Evolutionary conservation across 2,888 invertebrate genomes (phyloP).

Genomic region (Norana najaformis): DNA sequence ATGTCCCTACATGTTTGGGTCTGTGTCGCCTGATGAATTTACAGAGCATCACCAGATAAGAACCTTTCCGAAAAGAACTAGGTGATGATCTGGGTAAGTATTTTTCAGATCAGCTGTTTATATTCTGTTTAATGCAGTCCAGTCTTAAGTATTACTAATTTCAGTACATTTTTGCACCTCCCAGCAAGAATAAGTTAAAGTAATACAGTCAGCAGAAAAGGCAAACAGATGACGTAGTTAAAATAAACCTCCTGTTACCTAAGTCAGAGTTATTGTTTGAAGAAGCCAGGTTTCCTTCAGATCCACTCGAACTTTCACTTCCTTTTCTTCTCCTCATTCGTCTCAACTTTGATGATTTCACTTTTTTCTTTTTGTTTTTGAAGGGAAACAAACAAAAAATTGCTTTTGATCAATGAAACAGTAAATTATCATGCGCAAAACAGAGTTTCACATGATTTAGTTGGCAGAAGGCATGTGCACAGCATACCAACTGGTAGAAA

Average conservation of each 20-base stretch:
- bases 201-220: no score
- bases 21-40: neutral
- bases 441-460: neutral
- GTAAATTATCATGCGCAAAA: neutral
- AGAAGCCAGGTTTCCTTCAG: neutral
- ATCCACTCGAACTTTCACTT: constrained; percentile 29
- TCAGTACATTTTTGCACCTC: no score
- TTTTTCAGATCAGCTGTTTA: no score
- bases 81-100: no score
- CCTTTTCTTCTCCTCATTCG: constrained; percentile 22
- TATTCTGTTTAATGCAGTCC: no score
- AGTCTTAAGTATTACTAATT: no score
- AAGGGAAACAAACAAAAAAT: neutral
- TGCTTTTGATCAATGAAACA: neutral
- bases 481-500: no score
- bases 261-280: constrained; percentile 51
- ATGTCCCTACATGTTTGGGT: no score
- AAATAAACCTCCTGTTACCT: constrained; percentile 52
- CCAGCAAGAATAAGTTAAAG: no score
- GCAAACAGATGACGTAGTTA: no score
- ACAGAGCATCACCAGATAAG: neutral
- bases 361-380: neutral
- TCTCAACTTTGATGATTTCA: constrained; percentile 25
- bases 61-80: neutral
- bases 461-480: neutral